Evolutionary conservation across 2,888 invertebrate genomes (phyloP).

Genomic region (Cyclophora punctaria): DNA sequence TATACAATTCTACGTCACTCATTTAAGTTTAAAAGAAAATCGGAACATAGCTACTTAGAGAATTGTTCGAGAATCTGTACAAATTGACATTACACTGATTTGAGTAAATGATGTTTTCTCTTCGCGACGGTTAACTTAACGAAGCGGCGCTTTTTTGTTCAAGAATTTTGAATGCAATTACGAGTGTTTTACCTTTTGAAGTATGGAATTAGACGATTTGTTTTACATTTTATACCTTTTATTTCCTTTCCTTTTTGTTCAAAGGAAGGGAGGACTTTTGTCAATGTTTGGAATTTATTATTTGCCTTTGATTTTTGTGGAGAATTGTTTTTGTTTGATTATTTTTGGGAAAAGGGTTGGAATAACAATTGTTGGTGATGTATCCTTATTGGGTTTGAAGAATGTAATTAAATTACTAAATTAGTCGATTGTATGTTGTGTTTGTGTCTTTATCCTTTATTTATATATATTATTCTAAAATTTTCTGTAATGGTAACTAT

Average conservation of each 20-base stretch:
- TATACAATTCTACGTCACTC: too few relatives aligned
- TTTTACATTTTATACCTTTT: slow-evolving; percentile 16
- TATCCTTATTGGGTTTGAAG: too few relatives aligned
- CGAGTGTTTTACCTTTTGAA: slow-evolving; percentile 41
- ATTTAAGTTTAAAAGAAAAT: too few relatives aligned
- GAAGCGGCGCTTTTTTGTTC: slow-evolving; percentile 65
- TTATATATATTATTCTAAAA: too few relatives aligned
- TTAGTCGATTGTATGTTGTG: too few relatives aligned
- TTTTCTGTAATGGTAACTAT: too few relatives aligned
- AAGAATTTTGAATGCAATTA: slow-evolving; percentile 68
- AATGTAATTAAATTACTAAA: too few relatives aligned
- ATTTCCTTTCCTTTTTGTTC: slow-evolving; percentile 15
- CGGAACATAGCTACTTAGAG: too few relatives aligned
- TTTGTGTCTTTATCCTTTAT: too few relatives aligned
- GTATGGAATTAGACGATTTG: slow-evolving; percentile 32
- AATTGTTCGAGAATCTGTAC: slow-evolving; percentile 13
- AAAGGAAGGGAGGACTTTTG: background rate
- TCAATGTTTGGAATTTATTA: slow-evolving; percentile 2
- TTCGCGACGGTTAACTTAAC: slow-evolving; percentile 60
- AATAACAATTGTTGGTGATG: too few relatives aligned
- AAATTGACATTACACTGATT: slow-evolving; percentile 60
- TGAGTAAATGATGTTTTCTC: slow-evolving; percentile 67
- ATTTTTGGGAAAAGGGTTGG: too few relatives aligned
- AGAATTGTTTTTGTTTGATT: too few relatives aligned
- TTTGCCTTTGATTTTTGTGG: background rate